Percentiles rank a stretch among this genome's conserved stretches.
Evolutionary conservation across 2,888 invertebrate genomes (phyloP).

Genomic region (Leptogaster cylindrica): DNA sequence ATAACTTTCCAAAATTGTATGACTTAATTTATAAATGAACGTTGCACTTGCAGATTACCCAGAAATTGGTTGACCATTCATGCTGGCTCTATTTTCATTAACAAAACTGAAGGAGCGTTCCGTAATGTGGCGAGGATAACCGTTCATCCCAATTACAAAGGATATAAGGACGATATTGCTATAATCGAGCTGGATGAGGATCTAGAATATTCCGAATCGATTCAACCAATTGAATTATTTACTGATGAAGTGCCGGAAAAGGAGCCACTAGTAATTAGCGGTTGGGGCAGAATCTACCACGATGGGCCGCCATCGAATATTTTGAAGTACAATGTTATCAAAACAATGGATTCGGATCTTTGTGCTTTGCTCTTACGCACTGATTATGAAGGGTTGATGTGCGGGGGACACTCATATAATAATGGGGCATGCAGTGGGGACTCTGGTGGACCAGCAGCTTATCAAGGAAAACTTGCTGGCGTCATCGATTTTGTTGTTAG

Average conservation of each 20-base stretch:
- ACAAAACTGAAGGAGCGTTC: background rate
- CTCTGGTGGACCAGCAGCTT: conserved; percentile 57
- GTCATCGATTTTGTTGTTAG: conserved; percentile 54
- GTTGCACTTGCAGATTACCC: too few relatives aligned
- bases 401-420: too few relatives aligned
- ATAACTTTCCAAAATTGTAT: background rate
- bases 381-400: too few relatives aligned
- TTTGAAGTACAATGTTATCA: conserved; percentile 52
- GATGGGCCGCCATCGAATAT: background rate
- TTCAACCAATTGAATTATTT: background rate
- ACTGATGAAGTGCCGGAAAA: background rate
- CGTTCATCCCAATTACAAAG: background rate
- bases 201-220: background rate
- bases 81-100: too few relatives aligned
- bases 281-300: conserved; percentile 2
- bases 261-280: background rate
- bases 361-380: too few relatives aligned
- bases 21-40: background rate
- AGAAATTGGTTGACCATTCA: too few relatives aligned
- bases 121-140: background rate
- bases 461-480: conserved; percentile 54
- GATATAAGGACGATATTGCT: background rate
- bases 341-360: background rate
- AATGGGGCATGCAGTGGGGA: conserved; percentile 56
- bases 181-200: background rate